Evolutionary conservation across 2,113 vertebrate species (phyloP).

Genomic region (Vicugna pacos): DNA sequence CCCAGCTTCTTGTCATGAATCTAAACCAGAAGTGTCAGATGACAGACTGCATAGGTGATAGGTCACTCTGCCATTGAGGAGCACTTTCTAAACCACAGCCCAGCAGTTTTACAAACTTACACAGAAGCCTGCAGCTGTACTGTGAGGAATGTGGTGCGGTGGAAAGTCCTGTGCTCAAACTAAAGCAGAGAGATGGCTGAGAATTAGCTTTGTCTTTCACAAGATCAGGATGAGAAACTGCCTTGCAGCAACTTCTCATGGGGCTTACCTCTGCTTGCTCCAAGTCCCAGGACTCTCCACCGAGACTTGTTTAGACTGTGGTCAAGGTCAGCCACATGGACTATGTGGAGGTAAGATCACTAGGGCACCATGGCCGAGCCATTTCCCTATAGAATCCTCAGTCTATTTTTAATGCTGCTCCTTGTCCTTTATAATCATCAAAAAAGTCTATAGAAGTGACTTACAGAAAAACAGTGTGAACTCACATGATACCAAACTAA

Average conservation of each 20-base stretch:
- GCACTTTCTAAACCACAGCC: not conserved
- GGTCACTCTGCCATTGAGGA: not conserved
- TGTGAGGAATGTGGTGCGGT: not conserved
- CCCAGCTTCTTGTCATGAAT: not conserved
- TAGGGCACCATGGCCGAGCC: not conserved
- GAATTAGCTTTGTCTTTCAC: not conserved
- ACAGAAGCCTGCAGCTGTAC: not conserved
- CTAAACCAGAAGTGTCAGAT: not conserved
- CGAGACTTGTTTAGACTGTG: not conserved
- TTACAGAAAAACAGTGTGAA: not conserved
- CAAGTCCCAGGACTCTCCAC: not conserved
- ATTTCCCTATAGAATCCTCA: not conserved
- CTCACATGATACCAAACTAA: not conserved
- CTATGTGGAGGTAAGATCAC: not conserved
- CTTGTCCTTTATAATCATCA: conserved; percentile 10
- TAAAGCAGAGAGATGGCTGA: not conserved
- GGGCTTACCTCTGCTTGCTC: not conserved
- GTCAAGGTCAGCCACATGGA: not conserved
- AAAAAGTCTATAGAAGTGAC: not conserved
- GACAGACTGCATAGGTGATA: not conserved
- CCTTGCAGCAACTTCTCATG: not conserved
- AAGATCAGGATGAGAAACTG: not conserved
- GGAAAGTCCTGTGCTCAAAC: not conserved
- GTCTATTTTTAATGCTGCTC: not conserved
- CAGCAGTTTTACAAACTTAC: not conserved